Evolutionary conservation across 2,888 invertebrate genomes (phyloP).

Genomic region (Ganaspis brasiliensis): DNA sequence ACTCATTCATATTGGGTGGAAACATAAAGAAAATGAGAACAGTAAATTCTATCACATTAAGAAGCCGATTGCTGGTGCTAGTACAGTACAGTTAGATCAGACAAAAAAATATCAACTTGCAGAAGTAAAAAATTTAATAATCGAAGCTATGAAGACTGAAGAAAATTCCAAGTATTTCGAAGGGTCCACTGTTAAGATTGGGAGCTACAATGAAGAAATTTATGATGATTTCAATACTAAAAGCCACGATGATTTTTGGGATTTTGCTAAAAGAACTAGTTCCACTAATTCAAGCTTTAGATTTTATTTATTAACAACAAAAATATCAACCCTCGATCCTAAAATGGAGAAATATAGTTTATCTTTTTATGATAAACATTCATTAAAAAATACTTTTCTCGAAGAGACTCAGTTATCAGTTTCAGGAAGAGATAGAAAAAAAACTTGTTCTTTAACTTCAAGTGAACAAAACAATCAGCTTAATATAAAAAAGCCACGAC

Average conservation of each 20-base stretch:
- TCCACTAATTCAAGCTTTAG: neutral
- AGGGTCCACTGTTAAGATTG: neutral
- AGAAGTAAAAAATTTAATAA: neutral
- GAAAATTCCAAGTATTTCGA: neutral
- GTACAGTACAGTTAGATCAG: neutral
- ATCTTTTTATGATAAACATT: neutral
- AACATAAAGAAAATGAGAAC: neutral
- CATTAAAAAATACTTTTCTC: neutral
- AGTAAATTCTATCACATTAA: neutral
- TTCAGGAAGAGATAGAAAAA: too few relatives aligned
- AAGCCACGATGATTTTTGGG: neutral
- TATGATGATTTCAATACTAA: neutral
- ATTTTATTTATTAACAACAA: neutral
- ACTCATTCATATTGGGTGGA: neutral
- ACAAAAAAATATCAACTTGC: neutral
- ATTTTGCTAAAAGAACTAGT: neutral
- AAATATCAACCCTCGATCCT: neutral
- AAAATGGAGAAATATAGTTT: neutral
- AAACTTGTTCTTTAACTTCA: too few relatives aligned
- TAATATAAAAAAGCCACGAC: too few relatives aligned
- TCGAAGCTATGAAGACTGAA: neutral
- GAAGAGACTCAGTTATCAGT: too few relatives aligned
- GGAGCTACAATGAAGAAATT: neutral
- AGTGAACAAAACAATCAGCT: too few relatives aligned
- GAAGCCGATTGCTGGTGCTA: neutral